Conservation (phyloP, 1,140 invertebrate genomes). For the roundworm (Caenorhabditis elegans) region WBcel235 BX284605.5:6757001-6757500, state of each 20-base stretch:
- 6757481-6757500: not conserved
- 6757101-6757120: not conserved
- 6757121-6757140: slow-evolving; percentile 17
- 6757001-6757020: slow-evolving; percentile 11
- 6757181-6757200: not conserved
- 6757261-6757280: not conserved
- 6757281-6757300: not conserved
- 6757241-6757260: slow-evolving; percentile 1
- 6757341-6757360: not conserved
- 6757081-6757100: slow-evolving; percentile 31
- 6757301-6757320: not conserved
- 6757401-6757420: not conserved
- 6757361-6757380: not conserved
- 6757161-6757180: not conserved
- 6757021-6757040: not conserved
- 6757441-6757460: slow-evolving; percentile 25
- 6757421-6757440: not conserved
- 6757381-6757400: not conserved
- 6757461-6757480: slow-evolving; percentile 9
- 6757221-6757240: too few relatives aligned
- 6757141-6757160: slow-evolving; percentile 13
- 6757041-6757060: not conserved
- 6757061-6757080: slow-evolving; percentile 18
- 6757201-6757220: not conserved
- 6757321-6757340: not conserved